A percentile compares a stretch with the other conserved stretches of the same genome.
phyloP scores from a whole-genome alignment of 2,797 vertebrate genomes.

The Glyptemys insculpta region DNA sequence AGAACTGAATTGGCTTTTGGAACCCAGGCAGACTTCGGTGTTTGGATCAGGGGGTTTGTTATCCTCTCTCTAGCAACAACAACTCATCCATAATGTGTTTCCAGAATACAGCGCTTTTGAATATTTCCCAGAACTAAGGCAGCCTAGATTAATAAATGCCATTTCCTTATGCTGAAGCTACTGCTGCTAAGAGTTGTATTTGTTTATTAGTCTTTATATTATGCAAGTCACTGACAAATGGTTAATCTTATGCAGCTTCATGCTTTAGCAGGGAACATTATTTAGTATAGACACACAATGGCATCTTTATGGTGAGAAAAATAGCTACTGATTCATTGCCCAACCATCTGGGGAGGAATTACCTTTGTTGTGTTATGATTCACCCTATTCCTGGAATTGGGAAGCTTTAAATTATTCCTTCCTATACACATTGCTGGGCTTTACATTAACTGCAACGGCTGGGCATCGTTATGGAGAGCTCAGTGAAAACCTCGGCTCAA shows the following conservation, averaged over 20 bases:
- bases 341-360: constrained; percentile 65
- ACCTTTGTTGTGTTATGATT: constrained; percentile 48
- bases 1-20: neutral
- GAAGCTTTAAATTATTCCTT: constrained; percentile 21
- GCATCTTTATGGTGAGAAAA: constrained; percentile 39
- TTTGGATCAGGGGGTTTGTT: neutral
- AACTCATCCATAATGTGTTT: rapidly evolving
- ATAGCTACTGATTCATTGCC: constrained; percentile 52
- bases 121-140: neutral
- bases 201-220: neutral
- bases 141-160: neutral
- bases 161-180: neutral
- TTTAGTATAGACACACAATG: constrained; percentile 26
- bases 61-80: neutral
- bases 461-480: neutral
- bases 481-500: neutral
- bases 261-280: constrained; percentile 31
- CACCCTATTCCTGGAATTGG: constrained; percentile 34
- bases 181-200: neutral
- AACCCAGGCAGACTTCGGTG: neutral
- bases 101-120: neutral
- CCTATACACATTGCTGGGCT: neutral
- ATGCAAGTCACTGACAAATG: constrained; percentile 35
- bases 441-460: neutral
- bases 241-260: constrained; percentile 46